Evolutionary conservation across 2,113 vertebrate species (phyloP).

Genomic region (Strix aluco): DNA sequence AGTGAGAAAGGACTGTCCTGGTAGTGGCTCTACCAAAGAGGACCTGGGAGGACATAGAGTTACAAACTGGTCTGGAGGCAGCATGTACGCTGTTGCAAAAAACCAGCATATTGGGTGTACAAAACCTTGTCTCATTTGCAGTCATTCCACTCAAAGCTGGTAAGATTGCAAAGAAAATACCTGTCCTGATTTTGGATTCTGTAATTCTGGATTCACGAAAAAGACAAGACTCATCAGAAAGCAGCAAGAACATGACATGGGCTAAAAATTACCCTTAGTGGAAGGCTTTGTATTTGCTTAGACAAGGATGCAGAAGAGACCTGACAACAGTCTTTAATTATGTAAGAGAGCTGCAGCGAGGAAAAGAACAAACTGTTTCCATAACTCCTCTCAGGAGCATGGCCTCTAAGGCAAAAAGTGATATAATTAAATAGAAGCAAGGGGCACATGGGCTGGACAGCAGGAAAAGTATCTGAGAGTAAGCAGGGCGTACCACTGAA

Average conservation of each 20-base stretch:
- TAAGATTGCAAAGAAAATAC: not conserved
- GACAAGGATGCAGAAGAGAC: not conserved
- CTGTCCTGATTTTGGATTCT: not conserved
- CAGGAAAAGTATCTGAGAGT: not conserved
- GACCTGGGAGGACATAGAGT: not conserved
- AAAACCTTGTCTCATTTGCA: not conserved
- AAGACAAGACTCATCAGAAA: not conserved
- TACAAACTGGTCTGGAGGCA: not conserved
- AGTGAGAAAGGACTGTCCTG: not conserved
- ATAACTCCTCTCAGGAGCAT: not conserved
- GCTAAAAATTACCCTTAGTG: not conserved
- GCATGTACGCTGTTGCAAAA: not conserved
- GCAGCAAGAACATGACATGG: not conserved
- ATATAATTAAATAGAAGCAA: not conserved
- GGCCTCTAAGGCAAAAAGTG: not conserved
- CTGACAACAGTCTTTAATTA: not conserved
- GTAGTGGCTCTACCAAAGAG: not conserved
- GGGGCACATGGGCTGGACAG: not conserved
- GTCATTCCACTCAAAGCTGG: not conserved
- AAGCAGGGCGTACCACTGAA: not conserved
- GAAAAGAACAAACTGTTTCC: not conserved
- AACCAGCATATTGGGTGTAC: not conserved
- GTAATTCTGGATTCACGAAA: not conserved
- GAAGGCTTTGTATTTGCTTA: not conserved
- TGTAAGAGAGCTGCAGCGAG: not conserved